phyloP scores from a whole-genome alignment of 2,113 vertebrate species.

The Rhabdomys dilectus region DNA sequence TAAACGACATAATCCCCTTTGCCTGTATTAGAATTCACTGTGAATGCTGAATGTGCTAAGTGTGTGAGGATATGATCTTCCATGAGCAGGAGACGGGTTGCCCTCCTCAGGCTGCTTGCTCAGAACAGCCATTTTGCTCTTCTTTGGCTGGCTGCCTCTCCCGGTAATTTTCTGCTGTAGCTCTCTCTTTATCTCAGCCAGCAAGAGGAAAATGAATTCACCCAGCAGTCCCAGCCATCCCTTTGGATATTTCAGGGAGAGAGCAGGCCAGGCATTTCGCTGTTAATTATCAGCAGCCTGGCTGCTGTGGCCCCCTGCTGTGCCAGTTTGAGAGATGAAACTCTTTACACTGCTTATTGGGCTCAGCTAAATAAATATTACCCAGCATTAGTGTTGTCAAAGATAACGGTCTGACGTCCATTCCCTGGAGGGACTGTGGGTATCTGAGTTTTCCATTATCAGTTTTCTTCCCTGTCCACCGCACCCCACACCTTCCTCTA shows the following conservation, averaged over 20 bases:
- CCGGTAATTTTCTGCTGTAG: conserved; percentile 66
- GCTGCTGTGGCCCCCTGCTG: conserved; percentile 67
- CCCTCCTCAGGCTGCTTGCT: conserved; percentile 37
- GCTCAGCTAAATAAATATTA: conserved; percentile 81
- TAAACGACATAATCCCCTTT: neutral
- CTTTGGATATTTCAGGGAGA: conserved; percentile 44
- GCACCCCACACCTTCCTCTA: neutral
- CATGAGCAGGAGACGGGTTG: neutral
- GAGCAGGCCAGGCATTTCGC: conserved; percentile 61
- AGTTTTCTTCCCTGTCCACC: neutral
- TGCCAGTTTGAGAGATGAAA: conserved; percentile 79
- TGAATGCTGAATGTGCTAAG: neutral
- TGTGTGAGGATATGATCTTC: neutral
- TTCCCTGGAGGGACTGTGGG: conserved; percentile 58
- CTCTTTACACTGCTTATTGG: conserved; percentile 78
- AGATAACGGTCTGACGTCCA: conserved; percentile 73
- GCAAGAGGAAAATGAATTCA: conserved; percentile 73
- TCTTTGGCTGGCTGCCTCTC: conserved; percentile 63
- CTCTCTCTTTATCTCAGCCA: conserved; percentile 49
- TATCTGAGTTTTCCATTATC: conserved; percentile 42
- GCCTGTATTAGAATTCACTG: neutral
- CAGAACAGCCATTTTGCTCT: conserved; percentile 68
- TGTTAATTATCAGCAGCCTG: conserved; percentile 81
- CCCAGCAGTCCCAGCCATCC: conserved; percentile 54
- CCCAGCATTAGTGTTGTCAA: conserved; percentile 67